A percentile compares a stretch with the other conserved stretches of the same genome.
Evolutionary conservation across 2,888 invertebrate species (phyloP).

Genomic region (Eupithecia insigniata): DNA sequence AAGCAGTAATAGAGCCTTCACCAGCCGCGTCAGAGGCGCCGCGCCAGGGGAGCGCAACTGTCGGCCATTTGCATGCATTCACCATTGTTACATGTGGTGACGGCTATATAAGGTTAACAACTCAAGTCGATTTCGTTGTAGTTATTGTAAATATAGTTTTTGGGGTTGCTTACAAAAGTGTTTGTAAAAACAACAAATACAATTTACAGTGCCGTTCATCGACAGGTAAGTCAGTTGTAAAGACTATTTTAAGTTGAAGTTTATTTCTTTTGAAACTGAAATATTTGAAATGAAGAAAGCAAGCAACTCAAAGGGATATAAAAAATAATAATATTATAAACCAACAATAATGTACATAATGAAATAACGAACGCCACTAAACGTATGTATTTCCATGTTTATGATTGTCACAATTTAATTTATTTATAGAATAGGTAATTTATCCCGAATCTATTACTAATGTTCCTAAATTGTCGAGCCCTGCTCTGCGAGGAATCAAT

Average conservation of each 20-base stretch:
- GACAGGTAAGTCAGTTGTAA: no score
- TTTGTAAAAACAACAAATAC: background rate
- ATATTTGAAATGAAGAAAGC: no score
- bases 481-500: constrained; percentile 54
- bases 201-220: no score
- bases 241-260: no score
- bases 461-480: background rate
- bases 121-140: constrained; percentile 16
- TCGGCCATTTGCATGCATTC: constrained; percentile 64
- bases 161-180: background rate
- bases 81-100: constrained; percentile 32
- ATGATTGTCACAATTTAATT: no score
- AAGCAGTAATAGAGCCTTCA: constrained; percentile 58
- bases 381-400: no score
- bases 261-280: no score
- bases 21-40: constrained; percentile 49
- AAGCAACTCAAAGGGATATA: no score
- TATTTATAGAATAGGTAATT: background rate
- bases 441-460: background rate
- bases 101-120: constrained; percentile 26
- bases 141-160: background rate
- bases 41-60: constrained; percentile 68
- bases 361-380: no score
- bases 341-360: no score
- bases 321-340: no score